Evolutionary conservation across 2,888 invertebrate genomes (phyloP).

Genomic region (Shargacucullia verbasci): DNA sequence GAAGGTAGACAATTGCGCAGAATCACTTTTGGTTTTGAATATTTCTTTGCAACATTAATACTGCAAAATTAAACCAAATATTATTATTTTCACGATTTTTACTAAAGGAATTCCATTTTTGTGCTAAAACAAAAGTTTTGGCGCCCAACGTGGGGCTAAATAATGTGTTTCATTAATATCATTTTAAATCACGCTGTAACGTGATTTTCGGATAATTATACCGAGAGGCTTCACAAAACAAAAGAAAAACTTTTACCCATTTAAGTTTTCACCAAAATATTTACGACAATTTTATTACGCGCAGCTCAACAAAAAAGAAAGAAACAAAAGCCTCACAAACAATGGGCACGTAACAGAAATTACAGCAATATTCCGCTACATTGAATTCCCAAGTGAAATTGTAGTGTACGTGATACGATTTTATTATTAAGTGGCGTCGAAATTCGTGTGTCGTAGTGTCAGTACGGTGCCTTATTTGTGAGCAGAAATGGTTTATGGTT

Average conservation of each 20-base stretch:
- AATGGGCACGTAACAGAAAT: slow-evolving; percentile 49
- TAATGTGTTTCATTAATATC: too few species aligned
- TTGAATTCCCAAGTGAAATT: slow-evolving; percentile 44
- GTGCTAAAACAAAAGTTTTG: too few species aligned
- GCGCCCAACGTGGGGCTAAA: too few species aligned
- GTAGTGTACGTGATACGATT: slow-evolving; percentile 47
- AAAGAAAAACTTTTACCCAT: not conserved
- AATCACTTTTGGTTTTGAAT: too few species aligned
- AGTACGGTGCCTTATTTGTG: slow-evolving; percentile 14
- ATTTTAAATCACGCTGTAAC: too few species aligned
- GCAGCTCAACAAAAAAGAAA: not conserved
- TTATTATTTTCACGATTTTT: too few species aligned
- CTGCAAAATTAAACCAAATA: too few species aligned
- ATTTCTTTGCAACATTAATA: too few species aligned
- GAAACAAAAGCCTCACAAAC: slow-evolving; percentile 13
- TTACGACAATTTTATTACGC: slow-evolving; percentile 1
- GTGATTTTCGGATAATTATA: too few species aligned
- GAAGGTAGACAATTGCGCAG: too few species aligned
- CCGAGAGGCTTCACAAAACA: too few species aligned
- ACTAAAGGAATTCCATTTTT: too few species aligned
- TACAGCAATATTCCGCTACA: slow-evolving; percentile 41
- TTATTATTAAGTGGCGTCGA: slow-evolving; percentile 24
- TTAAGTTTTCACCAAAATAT: not conserved
- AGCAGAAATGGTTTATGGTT: slow-evolving; percentile 13
- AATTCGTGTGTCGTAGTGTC: not conserved